Percentiles rank a stretch among this genome's conserved stretches.
Evolutionary conservation across 2,113 vertebrate species (phyloP).

Genomic region (Colius striatus): DNA sequence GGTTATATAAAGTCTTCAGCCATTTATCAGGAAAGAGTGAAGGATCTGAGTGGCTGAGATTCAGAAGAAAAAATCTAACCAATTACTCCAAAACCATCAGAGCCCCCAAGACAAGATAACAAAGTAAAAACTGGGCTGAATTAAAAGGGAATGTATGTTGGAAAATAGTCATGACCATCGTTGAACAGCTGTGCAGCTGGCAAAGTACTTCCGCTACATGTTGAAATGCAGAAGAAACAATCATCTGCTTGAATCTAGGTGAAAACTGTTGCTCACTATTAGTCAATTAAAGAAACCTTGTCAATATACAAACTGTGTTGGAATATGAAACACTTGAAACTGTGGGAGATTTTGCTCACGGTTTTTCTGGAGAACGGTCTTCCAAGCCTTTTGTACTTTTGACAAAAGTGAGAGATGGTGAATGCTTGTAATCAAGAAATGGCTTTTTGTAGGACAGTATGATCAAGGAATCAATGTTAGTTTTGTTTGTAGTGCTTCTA

Average conservation of each 20-base stretch:
- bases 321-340: not conserved
- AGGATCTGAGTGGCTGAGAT: not conserved
- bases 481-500: not conserved
- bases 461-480: not conserved
- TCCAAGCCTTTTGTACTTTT: not conserved
- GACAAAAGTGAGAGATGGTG: not conserved
- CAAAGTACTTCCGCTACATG: not conserved
- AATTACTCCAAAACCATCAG: not conserved
- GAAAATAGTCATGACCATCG: not conserved
- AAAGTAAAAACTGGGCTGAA: not conserved
- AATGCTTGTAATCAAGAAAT: not conserved
- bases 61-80: not conserved
- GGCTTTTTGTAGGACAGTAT: not conserved
- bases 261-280: not conserved
- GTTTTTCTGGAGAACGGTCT: not conserved
- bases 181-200: not conserved
- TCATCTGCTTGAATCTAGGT: not conserved
- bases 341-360: not conserved
- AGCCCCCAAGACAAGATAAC: not conserved
- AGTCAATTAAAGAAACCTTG: not conserved
- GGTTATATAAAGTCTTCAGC: not conserved
- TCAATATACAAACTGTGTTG: not conserved
- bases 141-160: not conserved
- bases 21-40: not conserved
- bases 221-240: not conserved